Base-by-base conservation (phyloP, 92 coral and sea anemone genomes). In the Galaxea fascicularis region DNA sequence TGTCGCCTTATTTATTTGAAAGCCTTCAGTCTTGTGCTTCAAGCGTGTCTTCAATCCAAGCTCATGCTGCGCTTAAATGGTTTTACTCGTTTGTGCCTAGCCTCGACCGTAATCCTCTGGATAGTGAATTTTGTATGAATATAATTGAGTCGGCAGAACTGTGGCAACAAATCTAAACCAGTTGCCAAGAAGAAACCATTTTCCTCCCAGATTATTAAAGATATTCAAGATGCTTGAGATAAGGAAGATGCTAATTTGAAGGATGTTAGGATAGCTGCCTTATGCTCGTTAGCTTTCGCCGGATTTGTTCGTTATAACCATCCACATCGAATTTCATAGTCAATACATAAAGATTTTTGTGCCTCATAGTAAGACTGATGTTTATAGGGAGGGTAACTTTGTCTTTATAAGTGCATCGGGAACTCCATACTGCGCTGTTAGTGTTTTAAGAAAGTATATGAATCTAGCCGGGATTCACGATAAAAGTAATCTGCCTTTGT, bases 371-470 rank as follows among this genome's bases (percentile, higher is more conserved):
- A 83, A 91, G 58, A 87, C 82, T n/a, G 89, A 89, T 44, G 60
- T 85, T 63, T 89, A 85, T 67, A 77, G 92, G 58, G 89, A 84
- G 26, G 92, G 92, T 4, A 89, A 85, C 54, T 79, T 44, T 51
- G 87, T 90, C 14, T 85, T 71, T 54, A 74, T 90, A 10, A 85
- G 74, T 52, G 58, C 77, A 39, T 66, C 80, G 21, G 58, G 64
- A 4, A 52, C 56, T 60, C 53, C 58, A 58, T 90, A 90, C 71
- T 90, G 90, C 49, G 88, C 90, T 17, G 88, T 90, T 8, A 49
- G 71, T 11, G 46, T 90, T 58, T 27, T 90, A 70, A 85, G 63
- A 52, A 75, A 28, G 30, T 46, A 74, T 56, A 45, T 73, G 27
- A 73, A 51, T 35, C 25, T 44, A 73, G 78, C 78, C 16, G 78